A percentile compares a stretch with the other conserved stretches of the same genome.
phyloP scores from a whole-genome alignment of 1,140 invertebrate genomes.

The Bacillus rossius region DNA sequence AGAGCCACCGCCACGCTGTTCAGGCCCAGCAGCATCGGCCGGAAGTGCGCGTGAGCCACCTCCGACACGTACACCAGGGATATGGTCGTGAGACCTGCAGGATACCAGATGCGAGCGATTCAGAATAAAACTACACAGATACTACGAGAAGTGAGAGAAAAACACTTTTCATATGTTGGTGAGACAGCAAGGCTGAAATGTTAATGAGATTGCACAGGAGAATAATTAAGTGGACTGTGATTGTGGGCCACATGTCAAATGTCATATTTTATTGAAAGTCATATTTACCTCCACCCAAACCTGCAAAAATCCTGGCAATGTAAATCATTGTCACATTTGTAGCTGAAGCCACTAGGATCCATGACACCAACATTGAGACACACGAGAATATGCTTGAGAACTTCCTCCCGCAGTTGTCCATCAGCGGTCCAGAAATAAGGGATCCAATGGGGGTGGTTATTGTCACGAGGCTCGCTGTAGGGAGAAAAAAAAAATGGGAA shows the following conservation, averaged over 20 bases:
- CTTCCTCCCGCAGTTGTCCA: slow-evolving; percentile 60
- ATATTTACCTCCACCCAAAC: slow-evolving; percentile 42
- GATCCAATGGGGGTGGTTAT: slow-evolving; percentile 50
- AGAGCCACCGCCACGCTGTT: slow-evolving; percentile 52
- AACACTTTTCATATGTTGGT: too few relatives aligned
- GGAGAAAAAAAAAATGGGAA: slow-evolving; percentile 14
- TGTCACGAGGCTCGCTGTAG: slow-evolving; percentile 43
- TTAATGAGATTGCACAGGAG: too few relatives aligned
- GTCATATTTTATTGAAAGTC: too few relatives aligned
- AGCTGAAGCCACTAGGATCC: slow-evolving; percentile 45
- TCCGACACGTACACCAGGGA: slow-evolving; percentile 51
- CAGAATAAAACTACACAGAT: too few relatives aligned
- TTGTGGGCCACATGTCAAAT: too few relatives aligned
- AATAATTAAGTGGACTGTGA: too few relatives aligned
- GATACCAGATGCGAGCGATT: too few relatives aligned
- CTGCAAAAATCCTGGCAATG: slow-evolving; percentile 44
- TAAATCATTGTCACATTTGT: slow-evolving; percentile 42
- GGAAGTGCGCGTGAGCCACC: slow-evolving; percentile 45
- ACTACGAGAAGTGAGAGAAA: too few relatives aligned
- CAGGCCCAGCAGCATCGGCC: slow-evolving; percentile 48
- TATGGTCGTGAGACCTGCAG: slow-evolving; percentile 48
- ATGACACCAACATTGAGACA: slow-evolving; percentile 52
- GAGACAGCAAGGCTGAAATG: too few relatives aligned
- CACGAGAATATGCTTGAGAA: slow-evolving; percentile 46
- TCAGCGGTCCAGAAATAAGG: slow-evolving; percentile 47